These are phyloP conservation scores for Trichechus manatus DNA, from an alignment of 2,113 vertebrate species.

Conservation along the genomic window DNA sequence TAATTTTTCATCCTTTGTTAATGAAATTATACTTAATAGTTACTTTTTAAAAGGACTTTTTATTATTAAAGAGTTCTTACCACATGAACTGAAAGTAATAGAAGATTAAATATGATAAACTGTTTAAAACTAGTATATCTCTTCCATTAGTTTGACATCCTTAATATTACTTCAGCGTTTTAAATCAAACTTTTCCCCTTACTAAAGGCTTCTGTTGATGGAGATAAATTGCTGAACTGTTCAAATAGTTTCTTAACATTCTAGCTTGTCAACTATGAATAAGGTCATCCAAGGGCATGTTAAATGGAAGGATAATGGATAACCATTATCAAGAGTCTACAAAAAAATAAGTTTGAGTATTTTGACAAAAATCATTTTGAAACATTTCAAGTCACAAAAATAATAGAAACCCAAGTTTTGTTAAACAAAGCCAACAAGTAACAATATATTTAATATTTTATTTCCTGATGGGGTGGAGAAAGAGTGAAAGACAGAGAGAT, in stretches of 20 bases:
- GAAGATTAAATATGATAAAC: conserved; percentile 46
- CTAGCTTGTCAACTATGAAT: conserved; percentile 40
- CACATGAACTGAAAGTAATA: conserved; percentile 22
- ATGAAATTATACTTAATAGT: background rate
- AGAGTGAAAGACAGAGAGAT: rapidly evolving
- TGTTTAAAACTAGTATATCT: background rate
- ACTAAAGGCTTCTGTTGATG: background rate
- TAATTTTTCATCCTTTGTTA: conserved; percentile 8
- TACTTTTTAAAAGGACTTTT: background rate
- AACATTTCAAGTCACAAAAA: background rate
- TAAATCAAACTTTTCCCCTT: conserved; percentile 31
- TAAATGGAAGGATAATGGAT: background rate
- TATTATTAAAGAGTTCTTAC: background rate
- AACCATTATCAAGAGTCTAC: background rate
- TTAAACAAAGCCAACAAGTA: background rate
- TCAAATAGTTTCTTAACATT: conserved; percentile 59
- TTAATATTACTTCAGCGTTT: conserved; percentile 54
- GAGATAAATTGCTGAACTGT: conserved; percentile 61
- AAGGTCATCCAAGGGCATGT: background rate
- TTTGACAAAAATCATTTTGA: conserved; percentile 20
- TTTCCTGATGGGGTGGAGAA: background rate
- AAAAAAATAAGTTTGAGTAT: background rate
- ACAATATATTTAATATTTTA: conserved; percentile 11
- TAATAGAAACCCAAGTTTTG: conserved; percentile 8
- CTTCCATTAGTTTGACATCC: conserved; percentile 49